A percentile compares a stretch with the other conserved stretches of the same genome.
These are phyloP conservation scores for Gortyna flavago DNA, from an alignment of 2,888 invertebrate genomes.

Conservation along the genomic window DNA sequence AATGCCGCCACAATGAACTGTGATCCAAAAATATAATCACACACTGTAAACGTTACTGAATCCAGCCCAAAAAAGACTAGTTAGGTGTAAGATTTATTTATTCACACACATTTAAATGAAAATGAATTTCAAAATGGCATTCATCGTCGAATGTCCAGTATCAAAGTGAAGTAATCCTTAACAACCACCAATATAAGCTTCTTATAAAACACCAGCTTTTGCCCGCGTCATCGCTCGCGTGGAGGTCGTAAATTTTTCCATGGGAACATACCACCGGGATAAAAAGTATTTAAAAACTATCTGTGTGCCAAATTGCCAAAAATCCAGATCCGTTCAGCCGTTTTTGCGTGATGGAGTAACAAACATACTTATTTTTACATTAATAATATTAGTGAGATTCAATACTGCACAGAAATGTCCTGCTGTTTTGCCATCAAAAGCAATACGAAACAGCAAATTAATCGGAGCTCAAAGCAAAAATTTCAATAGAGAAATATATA, in stretches of 20 bases:
- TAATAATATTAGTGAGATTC: background rate
- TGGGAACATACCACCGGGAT: background rate
- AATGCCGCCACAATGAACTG: background rate
- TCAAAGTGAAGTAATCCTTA: background rate
- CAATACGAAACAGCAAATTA: constrained; percentile 40
- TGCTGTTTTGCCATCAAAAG: constrained; percentile 27
- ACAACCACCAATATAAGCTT: background rate
- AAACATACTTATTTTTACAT: background rate
- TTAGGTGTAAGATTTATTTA: background rate
- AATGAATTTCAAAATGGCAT: background rate
- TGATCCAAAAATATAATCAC: background rate
- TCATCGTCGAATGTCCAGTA: background rate
- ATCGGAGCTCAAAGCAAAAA: constrained; percentile 27
- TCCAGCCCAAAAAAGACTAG: background rate
- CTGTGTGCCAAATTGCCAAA: background rate
- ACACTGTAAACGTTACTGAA: background rate
- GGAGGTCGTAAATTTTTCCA: background rate
- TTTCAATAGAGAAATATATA: constrained; percentile 30
- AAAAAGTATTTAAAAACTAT: background rate
- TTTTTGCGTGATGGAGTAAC: too few relatives aligned
- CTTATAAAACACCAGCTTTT: background rate
- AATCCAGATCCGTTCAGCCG: background rate
- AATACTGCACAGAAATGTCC: background rate
- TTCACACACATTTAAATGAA: background rate
- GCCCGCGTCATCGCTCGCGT: background rate